Base-by-base conservation (phyloP, 1,140 invertebrate genomes). In the Aphaenogaster floridana region DNA sequence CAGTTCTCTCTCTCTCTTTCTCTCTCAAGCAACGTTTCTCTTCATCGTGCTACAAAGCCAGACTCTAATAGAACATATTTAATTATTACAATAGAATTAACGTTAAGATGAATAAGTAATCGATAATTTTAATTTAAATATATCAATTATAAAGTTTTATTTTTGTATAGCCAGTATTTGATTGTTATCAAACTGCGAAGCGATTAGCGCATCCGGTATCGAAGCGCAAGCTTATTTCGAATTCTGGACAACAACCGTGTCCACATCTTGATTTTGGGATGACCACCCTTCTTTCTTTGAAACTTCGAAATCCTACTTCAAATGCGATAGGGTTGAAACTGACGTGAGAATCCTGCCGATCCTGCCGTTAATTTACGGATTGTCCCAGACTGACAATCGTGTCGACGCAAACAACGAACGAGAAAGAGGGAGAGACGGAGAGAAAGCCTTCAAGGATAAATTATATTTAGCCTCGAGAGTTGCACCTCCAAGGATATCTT, bases 291-390 rank as follows among this genome's bases (percentile, higher is more conserved):
- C 89, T 92, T 94, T 93, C 92, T 90, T 68, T 91, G 93, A 94
- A 94, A 90, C 89, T 74, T 74, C 90, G 88, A 93, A 94, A 92
- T 92, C 87, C 86, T 83, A 92, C 91, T 93, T 93, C 77, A 91
- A 91, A 94, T 94, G 93, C 91, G 88, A 91, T 88, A 83, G 88
- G 79, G 74, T 84, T 87, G 68, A 74, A 79, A 68, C 48, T 86
- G 88, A 92, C 92, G 91, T 93, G 92, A 92, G 88, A 79, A 86
- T 87, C 90, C 89, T 88, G 85, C 71, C 69, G 89, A 90, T 88
- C 88, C 42, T 57, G 21, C 48, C 48, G 59, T 45, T 42, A 59
- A 66, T 86, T 74, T 68, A 34, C 48, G 17, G 39, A 59, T 71
- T 36, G 72, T 68, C 59, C 7, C 9, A 4, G 34, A 59, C 50